Evolutionary conservation across 1,140 invertebrate species (phyloP), one percentile per base, ranked within the genome.

Genomic region (Drosophila sturtevanti): DNA sequence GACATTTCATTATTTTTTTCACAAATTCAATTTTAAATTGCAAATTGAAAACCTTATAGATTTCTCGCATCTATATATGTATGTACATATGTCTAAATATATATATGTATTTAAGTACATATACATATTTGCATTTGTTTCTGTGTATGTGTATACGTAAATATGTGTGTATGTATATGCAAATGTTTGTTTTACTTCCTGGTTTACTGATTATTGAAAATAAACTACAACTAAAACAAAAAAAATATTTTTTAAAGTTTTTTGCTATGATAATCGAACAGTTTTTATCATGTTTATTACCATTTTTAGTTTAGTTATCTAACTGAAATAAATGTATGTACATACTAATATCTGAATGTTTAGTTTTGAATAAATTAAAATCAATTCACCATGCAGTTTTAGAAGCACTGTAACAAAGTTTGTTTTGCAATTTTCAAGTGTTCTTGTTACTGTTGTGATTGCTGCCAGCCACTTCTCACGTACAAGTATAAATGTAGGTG

Each of bases 21-120:
- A 63, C 60, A 77, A 74, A 63, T 75, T 68, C 24, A 51, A 61
- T 69, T 85, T 85, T 80, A 68, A 77, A 79, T 77, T 65, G 54
- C 34, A 79, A 63, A 69, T 21, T 38, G 16, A 59, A 38, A 37
- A 27, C 2, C 10, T 10, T 34, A 4, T 6, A 31, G 27, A 31
- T 31, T 31, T 31, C 27, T 31, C 27, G 7, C 7, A 31, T 24
- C 27, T 4, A 21, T 10, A 18, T 44, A 18, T 18, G 4, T 18
- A 18, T 41, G 9, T 10, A 4, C 3, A 31, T 31, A 31, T 6
- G 27, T 31, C 34, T 34, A 51, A 24, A 51, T 51, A 34, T 52
- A 61, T 59, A 60, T 58, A 27, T 44, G 41, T 59, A n/a, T n/a
- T n/a, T n/a, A n/a, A n/a, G n/a, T n/a, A n/a, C n/a, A n/a, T n/a